Evolutionary conservation across 2,888 invertebrate genomes (phyloP), one percentile per base, ranked within the genome.

Genomic region (Lasius platythorax): DNA sequence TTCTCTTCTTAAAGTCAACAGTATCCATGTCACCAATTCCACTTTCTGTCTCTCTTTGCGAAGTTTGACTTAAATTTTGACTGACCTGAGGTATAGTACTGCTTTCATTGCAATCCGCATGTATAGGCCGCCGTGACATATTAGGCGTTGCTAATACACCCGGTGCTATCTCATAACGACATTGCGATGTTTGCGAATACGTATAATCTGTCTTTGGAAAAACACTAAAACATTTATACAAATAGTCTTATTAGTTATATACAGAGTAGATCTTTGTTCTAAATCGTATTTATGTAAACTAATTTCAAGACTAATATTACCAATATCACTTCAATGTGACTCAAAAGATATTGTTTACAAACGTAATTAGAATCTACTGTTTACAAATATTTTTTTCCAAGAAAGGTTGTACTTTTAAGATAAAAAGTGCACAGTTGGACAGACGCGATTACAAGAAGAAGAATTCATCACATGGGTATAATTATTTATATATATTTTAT

Each of bases 181-280:
- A 97, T 90, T 97, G 97, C n/a, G 98, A 98, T 90, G 97, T 95
- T 87, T 96, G 96, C 2, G 98, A 98, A 95, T 98, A 98, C 11
- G 98, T 98, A 95, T 98, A 98, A 95, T 98, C 98, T 85, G 98
- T 98, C 95, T 98, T 98, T 6, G 98, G 98, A 94, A 97, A 98
- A 95, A 97, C 97, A 95, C 98, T 98, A 96, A 23, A 95, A 95
- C 74, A 66, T n/a, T 50, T 33, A n/a, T n/a, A 67, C 58, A 28
- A 33, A 67, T 46, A 23, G 33, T 46, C 4, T 37, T 23, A 46
- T 63, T n/a, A 12, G 0, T 23, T 28, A 33, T 33, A 43, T 5
- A 33, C n/a, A 53, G 8, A 53, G 53, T 50, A 5, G 18, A 53
- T 8, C 8, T 53, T 43, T 12, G 1, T 43, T 43, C 11, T 30